Evolutionary conservation across 1,140 invertebrate species (phyloP).

Genomic region (Archivesica marissinica): DNA sequence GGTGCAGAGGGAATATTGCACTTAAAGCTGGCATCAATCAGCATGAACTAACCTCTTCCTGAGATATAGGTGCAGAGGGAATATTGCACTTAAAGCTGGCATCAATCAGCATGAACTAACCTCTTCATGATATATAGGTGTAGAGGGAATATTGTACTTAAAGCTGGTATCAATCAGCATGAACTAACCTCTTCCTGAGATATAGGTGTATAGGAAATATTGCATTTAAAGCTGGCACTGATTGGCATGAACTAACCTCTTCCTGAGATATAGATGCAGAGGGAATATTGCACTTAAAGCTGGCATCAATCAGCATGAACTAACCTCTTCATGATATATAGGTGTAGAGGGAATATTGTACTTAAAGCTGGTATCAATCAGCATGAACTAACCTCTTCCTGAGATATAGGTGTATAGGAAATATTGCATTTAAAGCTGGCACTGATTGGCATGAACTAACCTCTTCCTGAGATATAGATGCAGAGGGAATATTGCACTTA

Average conservation of each 20-base stretch:
- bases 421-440: too few relatives aligned
- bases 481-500: too few relatives aligned
- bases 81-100: neutral
- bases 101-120: too few relatives aligned
- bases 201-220: constrained; percentile 61
- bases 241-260: constrained; percentile 52
- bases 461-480: too few relatives aligned
- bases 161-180: too few relatives aligned
- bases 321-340: constrained; percentile 35
- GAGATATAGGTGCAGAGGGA: constrained; percentile 48
- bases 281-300: constrained; percentile 68
- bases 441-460: too few relatives aligned
- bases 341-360: neutral
- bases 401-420: too few relatives aligned
- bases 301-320: too few relatives aligned
- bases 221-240: constrained; percentile 48
- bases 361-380: too few relatives aligned
- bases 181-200: constrained; percentile 66
- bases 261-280: constrained; percentile 60
- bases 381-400: too few relatives aligned
- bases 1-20: constrained; percentile 55
- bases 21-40: constrained; percentile 26
- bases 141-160: too few relatives aligned
- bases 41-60: constrained; percentile 60
- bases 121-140: constrained; percentile 63